A percentile compares a stretch with the other conserved stretches of the same genome.
These are phyloP conservation scores for Parnassius apollo DNA, from an alignment of 2,888 invertebrate genomes.

Conservation along the genomic window DNA sequence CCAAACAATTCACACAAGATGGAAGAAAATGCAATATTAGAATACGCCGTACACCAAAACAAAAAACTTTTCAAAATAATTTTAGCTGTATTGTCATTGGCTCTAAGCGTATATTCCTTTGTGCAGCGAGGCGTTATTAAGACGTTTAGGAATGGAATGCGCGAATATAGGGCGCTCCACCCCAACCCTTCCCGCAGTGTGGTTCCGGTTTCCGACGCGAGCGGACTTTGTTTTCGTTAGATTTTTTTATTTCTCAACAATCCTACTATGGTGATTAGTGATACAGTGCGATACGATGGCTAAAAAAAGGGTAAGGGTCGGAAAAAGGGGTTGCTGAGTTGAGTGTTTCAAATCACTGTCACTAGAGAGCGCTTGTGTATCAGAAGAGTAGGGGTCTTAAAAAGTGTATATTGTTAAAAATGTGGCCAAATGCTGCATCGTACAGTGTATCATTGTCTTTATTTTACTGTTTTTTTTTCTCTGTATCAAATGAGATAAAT, in stretches of 20 bases:
- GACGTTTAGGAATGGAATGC: constrained; percentile 7
- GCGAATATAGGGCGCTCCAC: constrained; percentile 24
- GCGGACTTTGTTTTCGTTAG: constrained; percentile 8
- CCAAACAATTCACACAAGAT: background rate
- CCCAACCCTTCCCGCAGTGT: constrained; percentile 26
- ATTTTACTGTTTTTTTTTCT: too few relatives aligned
- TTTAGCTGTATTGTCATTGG: background rate
- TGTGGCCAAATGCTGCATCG: background rate
- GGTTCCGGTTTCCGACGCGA: constrained; percentile 18
- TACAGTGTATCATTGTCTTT: background rate
- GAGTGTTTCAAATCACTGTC: constrained; percentile 17
- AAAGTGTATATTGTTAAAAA: constrained; percentile 1
- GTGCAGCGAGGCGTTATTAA: constrained; percentile 16
- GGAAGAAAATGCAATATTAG: constrained; percentile 20
- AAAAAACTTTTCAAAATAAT: background rate
- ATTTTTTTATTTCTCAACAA: constrained; percentile 1
- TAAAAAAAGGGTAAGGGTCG: constrained; percentile 25
- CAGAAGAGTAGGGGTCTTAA: background rate
- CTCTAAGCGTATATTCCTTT: constrained; percentile 16
- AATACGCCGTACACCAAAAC: constrained; percentile 20
- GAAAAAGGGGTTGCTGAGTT: constrained; percentile 10
- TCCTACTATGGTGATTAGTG: constrained; percentile 23
- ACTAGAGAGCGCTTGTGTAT: constrained; percentile 16
- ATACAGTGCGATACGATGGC: constrained; percentile 25
- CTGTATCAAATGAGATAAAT: too few relatives aligned